Conservation (phyloP, 2,113 vertebrate species). For the Talpa occidentalis region DNA sequence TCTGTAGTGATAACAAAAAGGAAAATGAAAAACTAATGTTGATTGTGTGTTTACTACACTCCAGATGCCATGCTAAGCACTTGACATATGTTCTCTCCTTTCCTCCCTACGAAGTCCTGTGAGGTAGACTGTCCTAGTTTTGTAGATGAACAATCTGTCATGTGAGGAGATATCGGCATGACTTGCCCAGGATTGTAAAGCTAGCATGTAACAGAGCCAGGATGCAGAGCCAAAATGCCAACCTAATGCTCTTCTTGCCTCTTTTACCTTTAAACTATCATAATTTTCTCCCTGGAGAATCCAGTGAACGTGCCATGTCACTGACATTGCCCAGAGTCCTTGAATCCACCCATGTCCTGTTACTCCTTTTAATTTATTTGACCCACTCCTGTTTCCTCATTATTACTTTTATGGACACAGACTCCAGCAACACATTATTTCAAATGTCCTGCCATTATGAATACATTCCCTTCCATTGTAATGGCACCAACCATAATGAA, state of each 20-base stretch:
- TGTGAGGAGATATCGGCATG: background rate
- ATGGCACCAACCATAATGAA: constrained; percentile 70
- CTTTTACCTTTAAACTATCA: background rate
- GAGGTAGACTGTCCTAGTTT: background rate
- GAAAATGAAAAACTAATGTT: background rate
- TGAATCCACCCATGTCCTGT: constrained; percentile 58
- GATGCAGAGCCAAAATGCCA: background rate
- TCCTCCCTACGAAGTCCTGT: background rate
- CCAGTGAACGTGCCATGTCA: background rate
- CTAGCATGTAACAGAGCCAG: background rate
- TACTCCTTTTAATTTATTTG: constrained; percentile 71
- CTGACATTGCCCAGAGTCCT: constrained; percentile 44
- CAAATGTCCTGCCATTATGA: constrained; percentile 80
- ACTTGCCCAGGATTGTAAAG: background rate
- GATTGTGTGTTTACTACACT: background rate
- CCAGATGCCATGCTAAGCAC: background rate
- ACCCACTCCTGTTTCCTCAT: constrained; percentile 72
- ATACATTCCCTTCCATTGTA: constrained; percentile 81
- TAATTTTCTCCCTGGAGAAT: background rate
- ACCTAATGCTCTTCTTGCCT: background rate
- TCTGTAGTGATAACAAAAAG: constrained; percentile 23
- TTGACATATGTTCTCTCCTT: background rate
- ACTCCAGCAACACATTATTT: constrained; percentile 78
- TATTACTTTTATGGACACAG: constrained; percentile 76
- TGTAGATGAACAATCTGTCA: background rate